Conservation (phyloP, 1,140 invertebrate genomes). For the Pygmarrhopalites habei region DNA sequence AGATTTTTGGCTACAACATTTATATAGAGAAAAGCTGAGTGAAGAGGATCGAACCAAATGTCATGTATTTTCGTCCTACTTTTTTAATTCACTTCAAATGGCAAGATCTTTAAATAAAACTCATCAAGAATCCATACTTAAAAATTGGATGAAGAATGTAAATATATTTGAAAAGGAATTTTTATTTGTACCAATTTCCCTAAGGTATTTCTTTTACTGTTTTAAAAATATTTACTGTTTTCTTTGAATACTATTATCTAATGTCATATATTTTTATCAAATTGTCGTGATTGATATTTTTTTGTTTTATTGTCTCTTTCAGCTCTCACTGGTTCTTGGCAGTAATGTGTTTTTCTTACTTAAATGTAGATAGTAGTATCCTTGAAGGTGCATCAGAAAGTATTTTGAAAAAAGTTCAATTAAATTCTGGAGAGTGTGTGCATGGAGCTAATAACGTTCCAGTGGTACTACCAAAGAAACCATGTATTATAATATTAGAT, state of each 20-base stretch:
- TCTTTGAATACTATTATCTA: too few relatives aligned
- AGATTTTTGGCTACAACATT: background rate
- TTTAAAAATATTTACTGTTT: too few relatives aligned
- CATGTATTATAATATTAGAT: background rate
- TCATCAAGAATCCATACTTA: background rate
- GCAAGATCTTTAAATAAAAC: background rate
- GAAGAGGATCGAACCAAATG: background rate
- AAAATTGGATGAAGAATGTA: conserved; percentile 1
- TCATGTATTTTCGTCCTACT: background rate
- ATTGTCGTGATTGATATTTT: too few relatives aligned
- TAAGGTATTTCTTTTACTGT: too few relatives aligned
- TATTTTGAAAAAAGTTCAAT: too few relatives aligned
- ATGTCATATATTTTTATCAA: too few relatives aligned
- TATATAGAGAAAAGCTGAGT: background rate
- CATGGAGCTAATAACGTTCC: too few relatives aligned
- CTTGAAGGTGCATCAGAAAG: too few relatives aligned
- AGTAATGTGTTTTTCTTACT: background rate
- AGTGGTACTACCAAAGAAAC: background rate
- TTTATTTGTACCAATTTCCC: background rate
- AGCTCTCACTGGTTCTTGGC: conserved; percentile 1
- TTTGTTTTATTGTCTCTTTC: background rate
- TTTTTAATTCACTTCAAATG: background rate
- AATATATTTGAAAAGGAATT: conserved; percentile 1
- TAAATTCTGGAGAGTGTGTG: too few relatives aligned
- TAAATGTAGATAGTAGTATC: background rate